Base-by-base conservation (phyloP, 2,797 vertebrate species). In the Paguma larvata region DNA sequence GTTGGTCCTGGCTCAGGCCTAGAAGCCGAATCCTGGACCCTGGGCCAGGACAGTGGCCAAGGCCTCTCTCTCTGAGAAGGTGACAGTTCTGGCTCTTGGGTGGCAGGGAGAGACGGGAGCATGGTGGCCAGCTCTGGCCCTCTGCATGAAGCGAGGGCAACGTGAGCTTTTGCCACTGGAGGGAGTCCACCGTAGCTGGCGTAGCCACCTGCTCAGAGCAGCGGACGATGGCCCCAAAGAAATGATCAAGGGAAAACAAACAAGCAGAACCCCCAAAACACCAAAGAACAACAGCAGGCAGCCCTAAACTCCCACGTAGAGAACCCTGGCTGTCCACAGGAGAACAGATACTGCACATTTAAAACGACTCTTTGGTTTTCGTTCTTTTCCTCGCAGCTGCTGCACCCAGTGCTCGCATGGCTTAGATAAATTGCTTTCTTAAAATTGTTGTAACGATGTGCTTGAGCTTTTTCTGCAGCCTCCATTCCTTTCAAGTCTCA, bases 401-500 rank as follows among this genome's bases (percentile, higher is more conserved):
- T 32, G 98, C 98, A 98, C 98, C 98, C 98, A 98, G 97, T 98
- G 99, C 99, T 99, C 99, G 99, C 99, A 99, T 99, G 99, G 99
- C 99, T 97, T 99, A 99, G 99, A 99, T 97, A 97, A 98, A 98
- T 94, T 97, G 99, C 99, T 99, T 98, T 98, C 56, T 98, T 98
- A 15, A n/a, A 97, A 95, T 95, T 98, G 98, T 99, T 98, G 98
- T 99, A 99, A 98, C 98, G 98, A 97, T 99, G 98, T 98, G 99
- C 99, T 99, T 99, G 98, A 99, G 99, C 99, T 99, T 99, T 99
- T 98, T 99, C 99, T 99, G 99, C 99, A 99, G 99, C 99, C 99
- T 99, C 98, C 98, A 98, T 99, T 99, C 98, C 99, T 99, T 99
- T 99, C 99, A 98, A 99, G 98, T 99, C 99, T 99, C 99, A 99